These are phyloP conservation scores for Gari tellinella DNA, from an alignment of 2,888 invertebrate species.

Conservation along the genomic window DNA sequence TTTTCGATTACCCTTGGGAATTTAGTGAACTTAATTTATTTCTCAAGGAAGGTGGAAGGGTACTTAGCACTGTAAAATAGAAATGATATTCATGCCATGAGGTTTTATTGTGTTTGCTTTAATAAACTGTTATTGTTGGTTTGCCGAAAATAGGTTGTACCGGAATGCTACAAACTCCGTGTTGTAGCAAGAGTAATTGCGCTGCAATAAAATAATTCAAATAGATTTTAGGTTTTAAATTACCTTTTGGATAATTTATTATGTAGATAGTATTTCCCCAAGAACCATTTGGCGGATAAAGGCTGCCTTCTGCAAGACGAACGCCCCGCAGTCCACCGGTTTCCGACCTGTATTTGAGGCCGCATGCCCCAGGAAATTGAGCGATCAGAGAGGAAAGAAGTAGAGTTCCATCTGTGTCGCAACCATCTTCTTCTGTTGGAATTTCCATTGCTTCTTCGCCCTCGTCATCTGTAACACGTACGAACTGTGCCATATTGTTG, in stretches of 20 bases:
- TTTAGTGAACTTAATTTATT: too few species aligned
- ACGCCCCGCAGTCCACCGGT: constrained; percentile 81
- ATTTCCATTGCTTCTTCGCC: constrained; percentile 96
- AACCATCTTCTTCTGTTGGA: constrained; percentile 94
- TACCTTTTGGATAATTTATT: constrained; percentile 87
- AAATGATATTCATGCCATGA: too few species aligned
- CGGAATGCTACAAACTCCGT: too few species aligned
- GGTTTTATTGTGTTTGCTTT: too few species aligned
- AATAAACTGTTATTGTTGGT: too few species aligned
- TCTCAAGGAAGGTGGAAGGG: too few species aligned
- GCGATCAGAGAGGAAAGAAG: constrained; percentile 96
- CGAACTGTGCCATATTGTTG: constrained; percentile 85
- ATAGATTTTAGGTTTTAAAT: background rate
- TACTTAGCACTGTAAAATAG: too few species aligned
- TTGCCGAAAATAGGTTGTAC: too few species aligned
- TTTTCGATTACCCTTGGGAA: too few species aligned
- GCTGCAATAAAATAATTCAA: too few species aligned
- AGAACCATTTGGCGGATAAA: constrained; percentile 91
- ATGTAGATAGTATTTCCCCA: constrained; percentile 91
- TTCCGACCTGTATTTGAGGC: constrained; percentile 97
- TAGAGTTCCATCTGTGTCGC: constrained; percentile 88
- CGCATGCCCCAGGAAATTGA: constrained; percentile 98
- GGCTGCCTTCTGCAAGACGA: constrained; percentile 94
- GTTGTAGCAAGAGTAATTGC: background rate
- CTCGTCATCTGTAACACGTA: constrained; percentile 98